Evolutionary conservation across 1,140 invertebrate species (phyloP).

Genomic region (Andricus grossulariae): DNA sequence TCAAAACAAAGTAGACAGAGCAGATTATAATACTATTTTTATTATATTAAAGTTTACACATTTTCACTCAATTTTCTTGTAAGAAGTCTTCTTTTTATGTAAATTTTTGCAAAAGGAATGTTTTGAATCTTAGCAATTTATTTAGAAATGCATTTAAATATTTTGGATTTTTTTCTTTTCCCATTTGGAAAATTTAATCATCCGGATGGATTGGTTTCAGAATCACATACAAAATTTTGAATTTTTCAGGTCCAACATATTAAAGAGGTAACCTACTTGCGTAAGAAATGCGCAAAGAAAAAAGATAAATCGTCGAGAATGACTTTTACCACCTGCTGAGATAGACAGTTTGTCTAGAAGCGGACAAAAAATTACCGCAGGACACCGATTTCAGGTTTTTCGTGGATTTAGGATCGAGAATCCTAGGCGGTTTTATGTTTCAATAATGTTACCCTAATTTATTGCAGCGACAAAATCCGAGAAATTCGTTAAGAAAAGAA

Average conservation of each 20-base stretch:
- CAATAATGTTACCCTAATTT: slow-evolving; percentile 16
- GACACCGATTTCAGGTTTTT: slow-evolving; percentile 25
- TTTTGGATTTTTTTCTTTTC: no score
- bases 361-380: neutral
- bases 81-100: no score
- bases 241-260: neutral
- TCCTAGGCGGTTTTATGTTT: neutral
- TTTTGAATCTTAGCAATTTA: no score
- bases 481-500: neutral
- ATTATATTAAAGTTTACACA: no score
- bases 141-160: no score
- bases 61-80: no score
- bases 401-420: neutral
- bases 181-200: no score
- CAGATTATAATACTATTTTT: no score
- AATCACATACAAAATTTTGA: no score
- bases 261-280: slow-evolving; percentile 4
- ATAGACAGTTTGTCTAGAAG: slow-evolving; percentile 29
- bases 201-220: no score
- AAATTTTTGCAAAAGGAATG: no score
- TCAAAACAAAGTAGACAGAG: no score
- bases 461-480: slow-evolving; percentile 1
- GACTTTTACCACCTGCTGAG: slow-evolving; percentile 28
- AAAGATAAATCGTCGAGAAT: slow-evolving; percentile 15
- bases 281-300: neutral